Evolutionary conservation across 92 coral and sea anemone species (phyloP).

Genomic region (Siderastrea radians): DNA sequence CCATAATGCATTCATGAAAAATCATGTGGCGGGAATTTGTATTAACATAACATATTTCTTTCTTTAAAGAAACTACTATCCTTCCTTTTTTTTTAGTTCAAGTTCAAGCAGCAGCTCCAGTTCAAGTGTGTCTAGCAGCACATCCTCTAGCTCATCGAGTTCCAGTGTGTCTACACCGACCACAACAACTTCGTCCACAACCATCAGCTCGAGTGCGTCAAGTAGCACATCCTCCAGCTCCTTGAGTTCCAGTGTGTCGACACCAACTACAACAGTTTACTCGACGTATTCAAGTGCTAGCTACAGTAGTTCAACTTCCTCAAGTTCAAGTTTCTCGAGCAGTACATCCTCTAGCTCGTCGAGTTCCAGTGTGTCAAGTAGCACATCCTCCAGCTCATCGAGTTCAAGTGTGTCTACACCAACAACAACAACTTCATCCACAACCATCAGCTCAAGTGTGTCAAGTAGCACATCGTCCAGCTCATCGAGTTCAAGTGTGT

Average conservation of each 20-base stretch:
- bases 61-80: too few relatives aligned
- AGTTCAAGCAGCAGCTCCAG: not conserved
- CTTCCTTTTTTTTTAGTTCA: not conserved
- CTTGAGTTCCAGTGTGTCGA: constrained; percentile 1
- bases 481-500: not conserved
- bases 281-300: not conserved
- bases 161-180: constrained; percentile 40
- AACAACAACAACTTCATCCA: not conserved
- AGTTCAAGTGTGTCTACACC: not conserved
- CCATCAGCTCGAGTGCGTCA: constrained; percentile 1
- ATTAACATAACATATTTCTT: too few relatives aligned
- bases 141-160: not conserved
- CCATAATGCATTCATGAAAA: too few relatives aligned
- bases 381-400: not conserved
- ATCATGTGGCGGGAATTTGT: too few relatives aligned
- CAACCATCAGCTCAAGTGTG: not conserved
- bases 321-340: not conserved
- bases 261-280: constrained; percentile 1
- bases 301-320: not conserved
- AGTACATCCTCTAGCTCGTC: constrained; percentile 21
- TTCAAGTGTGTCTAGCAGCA: not conserved
- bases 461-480: not conserved
- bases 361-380: not conserved
- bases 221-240: not conserved
- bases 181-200: constrained; percentile 26